These are phyloP conservation scores for Pseudotriccus pelzelni DNA, from an alignment of 2,797 vertebrate genomes.

Conservation along the genomic window DNA sequence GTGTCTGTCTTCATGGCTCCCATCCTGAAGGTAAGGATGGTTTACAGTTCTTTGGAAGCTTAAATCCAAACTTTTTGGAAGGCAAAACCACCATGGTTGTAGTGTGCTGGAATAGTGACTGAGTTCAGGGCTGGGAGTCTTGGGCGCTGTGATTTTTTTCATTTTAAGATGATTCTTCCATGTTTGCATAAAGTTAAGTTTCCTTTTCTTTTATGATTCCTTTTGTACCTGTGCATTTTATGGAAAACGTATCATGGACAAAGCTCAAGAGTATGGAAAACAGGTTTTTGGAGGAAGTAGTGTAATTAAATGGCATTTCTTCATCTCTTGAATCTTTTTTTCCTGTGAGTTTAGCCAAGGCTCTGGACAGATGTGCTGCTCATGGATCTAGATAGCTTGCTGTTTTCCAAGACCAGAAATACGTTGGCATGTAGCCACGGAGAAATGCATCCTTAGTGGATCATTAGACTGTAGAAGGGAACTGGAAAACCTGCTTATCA, in stretches of 20 bases:
- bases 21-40: constrained; percentile 90
- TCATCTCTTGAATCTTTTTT: neutral
- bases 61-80: neutral
- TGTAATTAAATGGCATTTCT: neutral
- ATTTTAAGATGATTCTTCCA: neutral
- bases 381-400: neutral
- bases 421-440: neutral
- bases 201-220: neutral
- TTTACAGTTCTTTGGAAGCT: neutral
- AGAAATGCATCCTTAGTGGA: neutral
- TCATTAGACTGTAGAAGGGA: neutral
- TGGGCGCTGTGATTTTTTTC: neutral
- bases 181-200: neutral
- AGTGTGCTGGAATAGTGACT: neutral
- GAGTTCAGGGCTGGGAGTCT: neutral
- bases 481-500: neutral
- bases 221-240: neutral
- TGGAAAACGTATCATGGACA: neutral
- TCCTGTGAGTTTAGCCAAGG: neutral
- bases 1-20: constrained; percentile 97
- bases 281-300: neutral
- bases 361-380: neutral
- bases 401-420: neutral
- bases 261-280: neutral
- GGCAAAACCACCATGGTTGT: neutral